Evolutionary conservation across 2,113 vertebrate species (phyloP), one percentile per base, ranked within the genome.

Genomic region (Phylloscopus trochiloides): DNA sequence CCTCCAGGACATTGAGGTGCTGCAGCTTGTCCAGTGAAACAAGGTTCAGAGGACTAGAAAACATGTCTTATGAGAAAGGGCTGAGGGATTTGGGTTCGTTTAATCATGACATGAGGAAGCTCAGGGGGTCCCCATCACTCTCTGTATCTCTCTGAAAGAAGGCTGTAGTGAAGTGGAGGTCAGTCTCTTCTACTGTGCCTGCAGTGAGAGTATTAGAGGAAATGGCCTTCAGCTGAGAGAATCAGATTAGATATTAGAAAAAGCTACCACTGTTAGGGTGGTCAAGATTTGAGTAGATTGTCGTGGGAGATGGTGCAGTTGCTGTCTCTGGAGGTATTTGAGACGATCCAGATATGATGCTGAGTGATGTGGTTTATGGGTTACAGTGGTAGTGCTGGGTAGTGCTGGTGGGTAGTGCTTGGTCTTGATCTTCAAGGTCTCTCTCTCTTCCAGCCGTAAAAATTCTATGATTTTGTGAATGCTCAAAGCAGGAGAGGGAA

Each of bases 61-160:
- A 82, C 12, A 5, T 42, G 3, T 12, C 7, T 34, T 50, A 29
- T 4, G 54, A 42, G 11, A 15, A 81, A 7, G 28, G 24, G 17
- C 24, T 70, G 36, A 42, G 36, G 36, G 6, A 43, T 31, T 7
- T 70, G 36, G 9, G 5, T 71, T 59, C 19, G 18, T 59, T 59
- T 42, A 51, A 10, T 34, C 55, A 34, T 0, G 0, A 59, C 54
- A 42, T 4, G 15, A 29, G 36, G 9, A 51, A 36, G 19, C 19
- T 19, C 4, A 28, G 24, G 26, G 45, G 5, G 11, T 18, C 4
- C 14, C 6, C 34, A 29, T n/a, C 4, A 1, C 15, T 34, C 55
- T 61, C 36, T 51, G 5, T 12, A 51, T 3, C 10, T 25, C 6
- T 20, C 38, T 36, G 55, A 36, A 10, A 43, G 47, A 9, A 52